Conservation (phyloP, 2,888 invertebrate species). For the Phragmatobia fuliginosa region DNA sequence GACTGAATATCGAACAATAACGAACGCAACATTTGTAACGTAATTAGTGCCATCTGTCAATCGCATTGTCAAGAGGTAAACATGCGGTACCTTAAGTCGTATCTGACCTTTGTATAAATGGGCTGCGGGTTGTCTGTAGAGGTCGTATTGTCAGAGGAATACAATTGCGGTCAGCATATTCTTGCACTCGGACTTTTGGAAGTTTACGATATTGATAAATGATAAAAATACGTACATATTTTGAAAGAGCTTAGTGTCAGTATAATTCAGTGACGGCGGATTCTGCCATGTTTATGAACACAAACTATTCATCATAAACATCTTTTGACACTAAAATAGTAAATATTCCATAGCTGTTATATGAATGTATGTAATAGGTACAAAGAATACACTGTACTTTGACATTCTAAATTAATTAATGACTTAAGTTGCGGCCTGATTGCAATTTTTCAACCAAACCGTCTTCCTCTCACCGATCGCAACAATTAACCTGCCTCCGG, state of each 20-base stretch:
- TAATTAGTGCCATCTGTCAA: constrained; percentile 52
- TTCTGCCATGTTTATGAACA: no score
- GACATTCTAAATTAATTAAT: no score
- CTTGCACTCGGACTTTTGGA: not conserved
- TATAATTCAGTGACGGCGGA: no score
- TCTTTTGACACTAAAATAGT: not conserved
- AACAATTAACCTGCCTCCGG: no score
- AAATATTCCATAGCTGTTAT: not conserved
- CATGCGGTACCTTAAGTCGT: constrained; percentile 39
- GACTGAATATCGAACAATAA: constrained; percentile 46
- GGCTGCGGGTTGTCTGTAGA: constrained; percentile 17
- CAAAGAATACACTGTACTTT: no score
- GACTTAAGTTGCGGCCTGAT: no score
- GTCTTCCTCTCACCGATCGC: no score
- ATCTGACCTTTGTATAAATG: constrained; percentile 43
- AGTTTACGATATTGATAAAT: not conserved
- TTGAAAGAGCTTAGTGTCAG: no score
- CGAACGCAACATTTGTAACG: constrained; percentile 42
- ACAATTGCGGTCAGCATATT: not conserved
- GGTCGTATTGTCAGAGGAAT: not conserved
- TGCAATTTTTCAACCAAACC: no score
- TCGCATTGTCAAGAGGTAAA: constrained; percentile 48
- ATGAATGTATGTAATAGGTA: no score
- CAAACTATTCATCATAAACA: no score
- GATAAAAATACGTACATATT: no score